Conservation (phyloP, 2,797 vertebrate species). For the Chiloscyllium punctatum region DNA sequence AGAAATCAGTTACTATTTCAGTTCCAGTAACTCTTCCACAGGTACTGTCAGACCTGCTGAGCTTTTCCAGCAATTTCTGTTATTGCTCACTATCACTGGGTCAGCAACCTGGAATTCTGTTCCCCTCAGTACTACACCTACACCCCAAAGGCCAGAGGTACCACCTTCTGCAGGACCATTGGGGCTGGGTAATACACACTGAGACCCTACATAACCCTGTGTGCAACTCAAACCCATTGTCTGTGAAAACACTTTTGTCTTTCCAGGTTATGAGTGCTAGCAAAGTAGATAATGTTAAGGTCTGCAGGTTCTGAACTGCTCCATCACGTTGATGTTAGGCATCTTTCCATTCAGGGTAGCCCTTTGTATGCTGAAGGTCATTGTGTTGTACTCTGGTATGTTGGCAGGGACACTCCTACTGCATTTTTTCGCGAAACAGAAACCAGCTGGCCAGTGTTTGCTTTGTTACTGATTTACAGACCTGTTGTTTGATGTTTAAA, state of each 20-base stretch:
- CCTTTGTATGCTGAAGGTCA: background rate
- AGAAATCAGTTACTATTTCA: too few relatives aligned
- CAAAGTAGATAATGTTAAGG: background rate
- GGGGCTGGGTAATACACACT: too few relatives aligned
- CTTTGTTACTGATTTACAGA: background rate
- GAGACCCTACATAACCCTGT: too few relatives aligned
- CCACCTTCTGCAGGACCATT: too few relatives aligned
- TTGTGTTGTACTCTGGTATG: background rate
- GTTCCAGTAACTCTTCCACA: too few relatives aligned
- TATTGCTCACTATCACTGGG: too few relatives aligned
- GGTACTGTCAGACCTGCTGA: too few relatives aligned
- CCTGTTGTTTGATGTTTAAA: background rate
- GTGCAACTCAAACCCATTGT: background rate
- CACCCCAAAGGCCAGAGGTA: too few relatives aligned
- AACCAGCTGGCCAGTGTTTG: constrained; percentile 12
- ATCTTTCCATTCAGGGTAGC: background rate
- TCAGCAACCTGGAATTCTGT: too few relatives aligned
- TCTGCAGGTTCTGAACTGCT: background rate
- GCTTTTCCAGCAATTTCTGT: too few relatives aligned
- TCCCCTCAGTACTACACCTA: too few relatives aligned
- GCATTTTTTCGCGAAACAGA: background rate
- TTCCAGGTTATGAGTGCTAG: background rate
- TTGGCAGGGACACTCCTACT: background rate
- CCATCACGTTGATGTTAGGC: background rate
- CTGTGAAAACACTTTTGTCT: background rate